Base-by-base conservation (phyloP, 2,797 vertebrate species). In the Halcyon smyrnensis region DNA sequence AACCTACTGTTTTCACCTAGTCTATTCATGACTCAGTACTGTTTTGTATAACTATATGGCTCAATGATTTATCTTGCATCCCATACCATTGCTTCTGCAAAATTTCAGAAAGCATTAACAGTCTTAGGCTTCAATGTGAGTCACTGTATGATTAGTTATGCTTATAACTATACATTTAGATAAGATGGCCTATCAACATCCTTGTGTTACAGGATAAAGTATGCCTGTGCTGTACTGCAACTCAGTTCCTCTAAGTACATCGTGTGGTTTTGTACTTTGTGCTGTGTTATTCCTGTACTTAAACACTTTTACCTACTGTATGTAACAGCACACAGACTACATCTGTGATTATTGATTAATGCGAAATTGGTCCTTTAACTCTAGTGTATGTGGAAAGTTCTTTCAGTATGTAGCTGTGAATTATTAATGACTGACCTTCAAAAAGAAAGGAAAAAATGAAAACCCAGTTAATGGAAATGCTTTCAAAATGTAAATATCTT, bases 391-490 rank as follows among this genome's bases (percentile, higher is more conserved):
- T 71, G 34, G 62, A 62, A 48, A 87, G 19, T 56, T 87, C 53
- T 64, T 84, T 32, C 67, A 18, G 34, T 21, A 23, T 45, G 39
- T 80, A 87, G 69, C 84, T 60, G 80, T 96, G 95, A 95, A 97
- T 96, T 96, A 96, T 97, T 97, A 87, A 97, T 16, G 25, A 45
- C 48, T 87, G 94, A 96, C 95, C 96, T 97, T 96, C 87, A 84
- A 87, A 94, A 95, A 87, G 53, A 20, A 45, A 93, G 23, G 23
- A 30, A 16, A 45, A n/a, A 34, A 30, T 4, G 36, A 54, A 89
- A 81, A 70, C 19, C 1, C 63, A 67, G 63, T 82, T 95, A 92
- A 94, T 91, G 89, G 94, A 86, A 89, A 88, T 50, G 84, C 87
- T 89, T 89, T 95, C 63, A 69, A 90, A 91, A 89, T 89, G 73